These are phyloP conservation scores for Vollenhovia emeryi DNA, from an alignment of 1,140 invertebrate species.

Conservation along the genomic window DNA sequence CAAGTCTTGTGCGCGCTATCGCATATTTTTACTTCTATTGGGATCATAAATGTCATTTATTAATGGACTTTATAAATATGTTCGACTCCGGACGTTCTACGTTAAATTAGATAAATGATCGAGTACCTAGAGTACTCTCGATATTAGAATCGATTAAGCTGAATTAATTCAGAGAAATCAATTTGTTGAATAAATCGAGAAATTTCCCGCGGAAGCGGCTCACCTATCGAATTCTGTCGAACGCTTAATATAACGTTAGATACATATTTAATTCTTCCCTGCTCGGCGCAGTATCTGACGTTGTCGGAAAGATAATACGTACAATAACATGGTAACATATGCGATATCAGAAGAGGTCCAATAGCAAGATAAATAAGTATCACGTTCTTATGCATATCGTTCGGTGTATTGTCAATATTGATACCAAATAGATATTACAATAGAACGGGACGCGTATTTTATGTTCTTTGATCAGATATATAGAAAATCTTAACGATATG, in stretches of 20 bases:
- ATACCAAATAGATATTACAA: not conserved
- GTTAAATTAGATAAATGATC: no score
- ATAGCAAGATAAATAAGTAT: not conserved
- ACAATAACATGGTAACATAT: conserved; percentile 21
- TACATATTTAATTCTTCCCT: not conserved
- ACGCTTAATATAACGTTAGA: not conserved
- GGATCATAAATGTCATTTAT: not conserved
- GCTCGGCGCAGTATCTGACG: not conserved
- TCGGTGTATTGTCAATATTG: not conserved
- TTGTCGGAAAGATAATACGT: conserved; percentile 29
- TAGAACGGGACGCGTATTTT: not conserved
- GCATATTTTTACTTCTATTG: not conserved
- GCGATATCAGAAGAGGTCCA: conserved; percentile 9
- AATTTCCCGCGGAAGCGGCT: not conserved
- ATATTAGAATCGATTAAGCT: no score
- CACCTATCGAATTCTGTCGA: not conserved
- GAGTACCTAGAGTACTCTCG: no score
- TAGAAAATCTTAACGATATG: no score
- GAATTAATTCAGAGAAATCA: not conserved
- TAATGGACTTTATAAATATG: not conserved
- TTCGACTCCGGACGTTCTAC: not conserved
- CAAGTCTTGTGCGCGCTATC: not conserved
- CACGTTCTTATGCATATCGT: not conserved
- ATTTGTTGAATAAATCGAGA: not conserved
- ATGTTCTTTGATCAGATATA: not conserved